A percentile compares a stretch with the other conserved stretches of the same genome.
Evolutionary conservation across 2,888 invertebrate genomes (phyloP).

Genomic region (Nebria salina): DNA sequence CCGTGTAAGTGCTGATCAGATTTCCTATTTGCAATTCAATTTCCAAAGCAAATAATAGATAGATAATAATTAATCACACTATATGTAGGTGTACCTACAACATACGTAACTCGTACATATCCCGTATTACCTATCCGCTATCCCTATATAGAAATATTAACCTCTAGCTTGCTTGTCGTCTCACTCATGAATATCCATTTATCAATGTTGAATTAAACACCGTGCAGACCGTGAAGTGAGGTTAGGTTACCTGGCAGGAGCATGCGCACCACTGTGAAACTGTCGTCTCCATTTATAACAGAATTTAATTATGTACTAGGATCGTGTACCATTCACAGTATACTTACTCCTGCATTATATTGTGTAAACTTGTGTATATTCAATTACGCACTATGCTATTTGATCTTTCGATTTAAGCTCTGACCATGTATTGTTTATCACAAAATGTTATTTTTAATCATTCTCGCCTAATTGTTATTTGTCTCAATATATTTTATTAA

Average conservation of each 20-base stretch:
- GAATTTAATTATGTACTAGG: slow-evolving; percentile 32
- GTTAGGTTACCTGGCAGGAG: slow-evolving; percentile 24
- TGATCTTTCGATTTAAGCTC: not conserved
- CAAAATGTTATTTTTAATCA: not conserved
- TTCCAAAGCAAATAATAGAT: not conserved
- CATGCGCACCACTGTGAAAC: not conserved
- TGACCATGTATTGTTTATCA: not conserved
- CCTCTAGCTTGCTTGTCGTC: slow-evolving; percentile 7
- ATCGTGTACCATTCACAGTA: slow-evolving; percentile 12
- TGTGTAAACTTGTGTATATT: not conserved
- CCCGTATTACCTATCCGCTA: not conserved
- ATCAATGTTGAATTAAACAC: slow-evolving; percentile 35
- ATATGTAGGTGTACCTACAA: not conserved
- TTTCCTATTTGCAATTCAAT: slow-evolving; percentile 8
- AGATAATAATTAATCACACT: slow-evolving; percentile 38
- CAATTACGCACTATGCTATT: not conserved
- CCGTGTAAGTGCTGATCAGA: not conserved
- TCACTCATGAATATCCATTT: slow-evolving; percentile 31
- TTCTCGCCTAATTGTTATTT: no score
- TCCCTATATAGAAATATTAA: slow-evolving; percentile 3
- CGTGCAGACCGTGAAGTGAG: slow-evolving; percentile 5
- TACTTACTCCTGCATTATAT: not conserved
- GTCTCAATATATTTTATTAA: no score
- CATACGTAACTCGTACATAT: not conserved
- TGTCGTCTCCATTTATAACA: slow-evolving; percentile 28